Evolutionary conservation across 1,140 invertebrate genomes (phyloP).

Genomic region (Drosophila sproati): DNA sequence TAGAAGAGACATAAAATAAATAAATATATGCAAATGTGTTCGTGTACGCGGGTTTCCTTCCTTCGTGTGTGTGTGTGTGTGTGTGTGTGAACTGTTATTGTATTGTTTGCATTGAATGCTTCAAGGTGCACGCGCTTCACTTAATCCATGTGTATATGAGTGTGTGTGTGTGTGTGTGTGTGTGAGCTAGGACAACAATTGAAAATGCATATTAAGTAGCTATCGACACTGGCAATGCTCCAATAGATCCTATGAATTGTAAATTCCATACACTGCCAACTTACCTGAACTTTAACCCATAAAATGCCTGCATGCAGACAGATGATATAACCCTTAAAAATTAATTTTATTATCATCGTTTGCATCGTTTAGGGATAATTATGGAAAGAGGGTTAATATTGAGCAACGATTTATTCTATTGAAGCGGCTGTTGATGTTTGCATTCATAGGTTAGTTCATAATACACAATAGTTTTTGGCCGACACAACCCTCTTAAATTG

Average conservation of each 20-base stretch:
- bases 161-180: constrained; percentile 21
- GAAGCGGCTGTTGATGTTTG: no score
- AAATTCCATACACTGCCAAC: constrained; percentile 9
- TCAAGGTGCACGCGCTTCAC: constrained; percentile 68
- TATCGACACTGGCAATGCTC: constrained; percentile 22
- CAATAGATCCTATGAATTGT: constrained; percentile 21
- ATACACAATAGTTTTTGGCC: not conserved
- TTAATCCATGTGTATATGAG: constrained; percentile 29
- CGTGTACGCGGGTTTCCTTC: constrained; percentile 3
- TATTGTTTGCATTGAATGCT: constrained; percentile 61
- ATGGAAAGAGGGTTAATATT: constrained; percentile 4
- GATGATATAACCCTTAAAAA: constrained; percentile 42
- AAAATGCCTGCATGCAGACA: constrained; percentile 29
- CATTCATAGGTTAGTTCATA: not conserved
- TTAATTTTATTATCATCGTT: constrained; percentile 32
- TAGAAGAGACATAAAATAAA: constrained; percentile 76
- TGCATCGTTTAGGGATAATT: constrained; percentile 25
- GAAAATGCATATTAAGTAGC: constrained; percentile 74
- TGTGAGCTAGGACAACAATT: constrained; percentile 56
- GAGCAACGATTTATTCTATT: not conserved
- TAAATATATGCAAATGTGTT: constrained; percentile 75
- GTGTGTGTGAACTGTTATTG: constrained; percentile 23
- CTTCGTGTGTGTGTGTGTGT: constrained; percentile 27
- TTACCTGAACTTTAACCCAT: constrained; percentile 36
- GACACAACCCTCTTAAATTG: not conserved